A percentile compares a stretch with the other conserved stretches of the same genome.
phyloP scores from a whole-genome alignment of 2,113 vertebrate species.

The Urocynchramus pylzowi region DNA sequence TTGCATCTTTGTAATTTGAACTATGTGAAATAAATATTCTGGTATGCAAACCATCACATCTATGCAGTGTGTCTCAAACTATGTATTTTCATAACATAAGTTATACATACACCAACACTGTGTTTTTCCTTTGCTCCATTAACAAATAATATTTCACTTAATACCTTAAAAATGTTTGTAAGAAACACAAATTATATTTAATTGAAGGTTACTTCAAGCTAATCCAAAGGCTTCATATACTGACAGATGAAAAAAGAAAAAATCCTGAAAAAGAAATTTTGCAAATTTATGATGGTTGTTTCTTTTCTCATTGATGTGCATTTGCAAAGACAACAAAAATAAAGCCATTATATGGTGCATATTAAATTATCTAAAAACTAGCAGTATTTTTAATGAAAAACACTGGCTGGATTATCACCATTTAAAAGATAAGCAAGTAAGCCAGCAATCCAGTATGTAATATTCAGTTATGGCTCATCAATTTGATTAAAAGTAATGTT shows the following conservation, averaged over 20 bases:
- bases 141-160: not conserved
- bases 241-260: not conserved
- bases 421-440: not conserved
- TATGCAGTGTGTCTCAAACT: not conserved
- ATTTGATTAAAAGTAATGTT: not conserved
- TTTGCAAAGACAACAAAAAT: not conserved
- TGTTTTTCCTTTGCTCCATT: not conserved
- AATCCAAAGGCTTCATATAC: not conserved
- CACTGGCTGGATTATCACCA: not conserved
- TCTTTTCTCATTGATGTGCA: not conserved
- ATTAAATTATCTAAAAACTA: not conserved
- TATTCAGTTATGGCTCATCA: not conserved
- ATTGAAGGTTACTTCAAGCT: not conserved
- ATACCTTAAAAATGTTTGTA: not conserved
- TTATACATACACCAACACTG: not conserved
- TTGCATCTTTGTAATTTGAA: not conserved
- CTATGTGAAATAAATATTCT: not conserved
- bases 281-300: accelerated
- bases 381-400: not conserved
- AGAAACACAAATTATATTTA: not conserved
- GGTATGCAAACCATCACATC: not conserved
- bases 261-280: not conserved
- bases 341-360: not conserved
- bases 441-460: not conserved
- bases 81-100: not conserved